Base-by-base conservation (phyloP, 2,888 invertebrate species). In the Eupsilia transversa region DNA sequence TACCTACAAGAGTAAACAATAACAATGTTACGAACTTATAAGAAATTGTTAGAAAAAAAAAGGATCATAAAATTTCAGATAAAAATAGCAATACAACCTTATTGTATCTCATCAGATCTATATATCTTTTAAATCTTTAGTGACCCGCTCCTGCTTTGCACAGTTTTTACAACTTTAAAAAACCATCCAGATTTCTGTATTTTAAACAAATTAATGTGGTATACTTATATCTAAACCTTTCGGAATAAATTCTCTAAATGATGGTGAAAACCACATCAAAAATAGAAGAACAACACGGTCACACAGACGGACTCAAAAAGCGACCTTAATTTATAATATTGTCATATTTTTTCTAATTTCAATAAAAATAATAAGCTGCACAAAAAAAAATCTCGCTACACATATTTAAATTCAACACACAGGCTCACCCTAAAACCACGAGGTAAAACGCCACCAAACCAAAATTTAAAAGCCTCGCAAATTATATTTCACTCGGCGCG, bases 401-500 rank as follows among this genome's bases (percentile, higher is more conserved):
- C 9, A 56, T 66, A 30, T 70, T 76, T 54, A 64, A 67, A 80
- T 64, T 64, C 54, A 67, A 35, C 65, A 46, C 23, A 23, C 46
- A 46, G 1, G 23, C 46, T 46, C 46, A n/a, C 52, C 54, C 49
- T 33, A 49, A 59, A 72, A 77, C 65, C 65, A 38, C 60, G 59
- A 72, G 30, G 57, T 64, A 68, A 70, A 72, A 78, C 12, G 46
- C 43, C 23, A 66, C 30, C 41, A 54, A 64, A 79, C 70, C 33
- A 71, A 83, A 68, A 57, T 65, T 79, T 75, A 59, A 75, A 83
- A 82, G 56, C 63, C 57, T 33, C 12, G 10, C 71, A 79, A 79
- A 76, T 85, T 84, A 76, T 82, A 79, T 84, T 84, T 78, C 71
- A 74, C 74, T 73, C 67, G n/a, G 52, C 35, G 27, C 46, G 14